phyloP scores from a whole-genome alignment of 2,888 invertebrate genomes.

The Platycheirus albimanus region DNA sequence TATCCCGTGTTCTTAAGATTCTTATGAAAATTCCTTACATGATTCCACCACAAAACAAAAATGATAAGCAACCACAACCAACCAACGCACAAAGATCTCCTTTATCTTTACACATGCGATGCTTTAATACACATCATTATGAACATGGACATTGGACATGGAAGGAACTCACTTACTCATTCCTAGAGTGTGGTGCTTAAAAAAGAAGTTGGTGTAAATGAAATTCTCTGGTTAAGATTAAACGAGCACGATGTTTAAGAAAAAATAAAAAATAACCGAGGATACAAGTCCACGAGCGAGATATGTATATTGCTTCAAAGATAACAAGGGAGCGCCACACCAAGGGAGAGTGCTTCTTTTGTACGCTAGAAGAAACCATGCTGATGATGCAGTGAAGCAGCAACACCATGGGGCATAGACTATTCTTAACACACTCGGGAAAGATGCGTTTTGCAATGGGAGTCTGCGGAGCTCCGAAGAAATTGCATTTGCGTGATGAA shows the following conservation, averaged over 20 bases:
- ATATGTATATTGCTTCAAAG: constrained; percentile 18
- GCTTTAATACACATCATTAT: not conserved
- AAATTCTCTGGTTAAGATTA: constrained; percentile 45
- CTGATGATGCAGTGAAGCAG: constrained; percentile 2
- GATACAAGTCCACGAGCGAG: constrained; percentile 15
- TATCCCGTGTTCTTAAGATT: constrained; percentile 30
- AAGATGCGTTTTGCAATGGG: constrained; percentile 32
- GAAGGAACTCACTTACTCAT: constrained; percentile 17
- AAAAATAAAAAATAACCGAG: constrained; percentile 3
- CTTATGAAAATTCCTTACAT: constrained; percentile 26
- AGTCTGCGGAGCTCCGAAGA: not conserved
- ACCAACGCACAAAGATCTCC: constrained; percentile 32
- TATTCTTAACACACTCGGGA: not conserved
- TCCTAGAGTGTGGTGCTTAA: constrained; percentile 15
- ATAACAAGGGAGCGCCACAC: constrained; percentile 17
- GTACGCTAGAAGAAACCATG: not conserved
- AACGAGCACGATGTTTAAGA: constrained; percentile 28
- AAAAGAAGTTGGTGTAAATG: constrained; percentile 55
- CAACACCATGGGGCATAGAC: constrained; percentile 14
- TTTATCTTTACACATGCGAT: not conserved
- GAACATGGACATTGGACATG: constrained; percentile 11
- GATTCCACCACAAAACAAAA: constrained; percentile 30
- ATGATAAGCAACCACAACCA: constrained; percentile 25
- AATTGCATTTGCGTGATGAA: constrained; percentile 58
- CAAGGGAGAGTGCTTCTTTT: constrained; percentile 22